phyloP scores from a whole-genome alignment of 2,113 vertebrate species.

The Triplophysa dalaica region DNA sequence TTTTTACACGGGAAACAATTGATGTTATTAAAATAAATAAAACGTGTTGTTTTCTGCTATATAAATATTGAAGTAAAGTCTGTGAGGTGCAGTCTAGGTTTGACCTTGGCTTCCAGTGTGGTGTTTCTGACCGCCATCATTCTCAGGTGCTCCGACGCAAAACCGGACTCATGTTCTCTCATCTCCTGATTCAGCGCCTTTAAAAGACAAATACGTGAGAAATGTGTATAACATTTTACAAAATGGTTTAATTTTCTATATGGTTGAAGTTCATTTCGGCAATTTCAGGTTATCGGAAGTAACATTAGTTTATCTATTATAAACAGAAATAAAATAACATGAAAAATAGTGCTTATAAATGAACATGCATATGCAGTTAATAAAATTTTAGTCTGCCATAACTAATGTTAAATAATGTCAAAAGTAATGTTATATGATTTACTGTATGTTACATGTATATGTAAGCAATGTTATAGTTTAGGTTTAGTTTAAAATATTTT shows the following conservation, averaged over 20 bases:
- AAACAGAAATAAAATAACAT: too few relatives aligned
- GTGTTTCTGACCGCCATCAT: constrained; percentile 88
- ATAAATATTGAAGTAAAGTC: neutral
- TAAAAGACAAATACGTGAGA: neutral
- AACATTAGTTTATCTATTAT: too few relatives aligned
- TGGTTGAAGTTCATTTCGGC: too few relatives aligned
- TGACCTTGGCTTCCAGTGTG: constrained; percentile 89
- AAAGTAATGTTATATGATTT: too few relatives aligned
- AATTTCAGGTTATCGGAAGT: too few relatives aligned
- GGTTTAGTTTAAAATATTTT: too few relatives aligned
- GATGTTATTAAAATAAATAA: neutral
- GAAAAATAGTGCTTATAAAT: too few relatives aligned
- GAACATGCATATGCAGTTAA: too few relatives aligned
- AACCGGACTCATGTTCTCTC: constrained; percentile 89
- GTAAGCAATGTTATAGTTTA: too few relatives aligned
- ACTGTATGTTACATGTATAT: too few relatives aligned
- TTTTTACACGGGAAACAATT: constrained; percentile 7
- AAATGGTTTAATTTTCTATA: too few relatives aligned
- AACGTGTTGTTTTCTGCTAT: neutral
- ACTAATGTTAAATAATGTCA: neutral
- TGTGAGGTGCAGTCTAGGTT: neutral
- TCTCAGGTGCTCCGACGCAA: constrained; percentile 88
- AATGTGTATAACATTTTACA: neutral
- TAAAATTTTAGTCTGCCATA: neutral
- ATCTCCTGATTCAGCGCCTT: constrained; percentile 94